Base-by-base conservation (phyloP, 2,888 invertebrate genomes). In the Acleris cristana region DNA sequence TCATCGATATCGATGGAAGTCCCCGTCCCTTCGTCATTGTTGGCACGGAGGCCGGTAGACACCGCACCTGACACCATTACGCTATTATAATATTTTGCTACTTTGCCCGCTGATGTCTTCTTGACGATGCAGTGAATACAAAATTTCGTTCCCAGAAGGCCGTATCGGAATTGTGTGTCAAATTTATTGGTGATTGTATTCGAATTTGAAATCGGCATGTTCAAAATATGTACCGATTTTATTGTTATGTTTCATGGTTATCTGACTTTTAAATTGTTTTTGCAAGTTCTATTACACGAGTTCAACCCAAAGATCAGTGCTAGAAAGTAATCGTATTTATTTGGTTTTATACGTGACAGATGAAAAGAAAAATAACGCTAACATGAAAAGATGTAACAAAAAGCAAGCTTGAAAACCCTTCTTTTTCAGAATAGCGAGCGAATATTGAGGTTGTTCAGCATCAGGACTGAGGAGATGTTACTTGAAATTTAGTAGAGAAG, bases 71-170 rank as follows among this genome's bases (percentile, higher is more conserved):
- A 90, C 87, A 87, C 89, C 90, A 90, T 92, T 89, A 90, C 82
- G 86, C 90, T 87, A 90, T 92, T 92, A 92, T 90, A 93, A 93
- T 93, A 92, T 92, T 90, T 91, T 85, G 90, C 86, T 86, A 83
- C 87, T 86, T 82, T 80, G 77, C 85, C 85, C 86, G 76, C 87
- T 92, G 92, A 90, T 92, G 89, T 87, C 85, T 88, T 90, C 88
- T 90, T 90, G 90, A 89, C 87, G 90, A 88, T 84, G 89, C 88
- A 87, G 88, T 90, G 93, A 92, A 93, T 93, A 92, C 92, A 69
- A 89, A 93, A 90, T 86, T 86, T 81, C 85, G 76, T 80, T 75
- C 75, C 74, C 78, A 76, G 34, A 51, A 70, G 64, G 76, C 75
- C 72, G 70, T 72, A 82, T 80, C 82, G 85, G 84, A 85, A 83